These are phyloP conservation scores for Callosobruchus maculatus DNA, from an alignment of 2,888 invertebrate species.

Conservation along the genomic window DNA sequence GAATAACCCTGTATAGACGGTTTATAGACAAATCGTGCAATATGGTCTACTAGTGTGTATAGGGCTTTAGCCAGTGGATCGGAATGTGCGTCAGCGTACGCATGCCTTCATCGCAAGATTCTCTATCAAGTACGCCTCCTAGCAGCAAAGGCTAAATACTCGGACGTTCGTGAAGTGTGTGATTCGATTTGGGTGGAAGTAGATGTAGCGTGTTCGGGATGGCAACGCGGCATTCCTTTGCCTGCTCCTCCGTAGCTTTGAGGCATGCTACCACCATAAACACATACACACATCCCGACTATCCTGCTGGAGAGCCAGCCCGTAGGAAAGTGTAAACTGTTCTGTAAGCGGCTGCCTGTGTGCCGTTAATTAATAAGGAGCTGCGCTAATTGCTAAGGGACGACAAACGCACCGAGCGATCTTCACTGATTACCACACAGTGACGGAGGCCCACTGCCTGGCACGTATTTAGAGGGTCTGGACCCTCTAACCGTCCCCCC, in stretches of 20 bases:
- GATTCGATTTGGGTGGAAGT: constrained; percentile 25
- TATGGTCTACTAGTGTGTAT: too few relatives aligned
- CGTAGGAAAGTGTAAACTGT: constrained; percentile 18
- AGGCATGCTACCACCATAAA: neutral
- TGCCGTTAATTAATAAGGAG: constrained; percentile 52
- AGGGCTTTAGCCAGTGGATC: neutral
- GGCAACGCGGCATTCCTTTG: constrained; percentile 3
- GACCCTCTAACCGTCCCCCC: too few relatives aligned
- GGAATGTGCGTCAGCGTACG: neutral
- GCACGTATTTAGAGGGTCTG: too few relatives aligned
- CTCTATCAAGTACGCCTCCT: constrained; percentile 40
- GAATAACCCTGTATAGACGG: too few relatives aligned
- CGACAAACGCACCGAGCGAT: constrained; percentile 24
- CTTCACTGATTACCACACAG: neutral
- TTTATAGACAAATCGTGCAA: too few relatives aligned
- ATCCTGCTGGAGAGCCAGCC: too few relatives aligned
- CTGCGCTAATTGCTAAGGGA: constrained; percentile 49
- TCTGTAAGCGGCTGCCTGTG: constrained; percentile 45
- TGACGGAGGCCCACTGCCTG: too few relatives aligned
- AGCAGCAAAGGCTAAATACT: constrained; percentile 45
- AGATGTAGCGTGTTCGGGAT: constrained; percentile 41
- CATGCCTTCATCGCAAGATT: constrained; percentile 3
- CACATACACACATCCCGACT: neutral
- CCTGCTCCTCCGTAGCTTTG: constrained; percentile 2
- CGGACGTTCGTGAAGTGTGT: constrained; percentile 40